These are phyloP conservation scores for Himalopsyche phryganea DNA, from an alignment of 1,140 invertebrate species.

Conservation along the genomic window DNA sequence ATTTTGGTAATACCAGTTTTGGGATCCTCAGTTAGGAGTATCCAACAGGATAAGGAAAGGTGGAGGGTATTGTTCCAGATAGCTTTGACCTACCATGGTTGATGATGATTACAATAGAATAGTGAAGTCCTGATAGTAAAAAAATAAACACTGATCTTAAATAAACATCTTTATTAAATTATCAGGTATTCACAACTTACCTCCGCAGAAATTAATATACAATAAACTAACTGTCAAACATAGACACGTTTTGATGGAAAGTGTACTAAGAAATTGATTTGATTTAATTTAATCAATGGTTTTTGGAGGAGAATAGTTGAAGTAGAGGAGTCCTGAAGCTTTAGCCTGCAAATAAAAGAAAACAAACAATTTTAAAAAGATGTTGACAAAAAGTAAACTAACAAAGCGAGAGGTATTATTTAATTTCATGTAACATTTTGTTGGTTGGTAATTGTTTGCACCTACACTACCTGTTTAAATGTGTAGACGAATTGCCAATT, in stretches of 20 bases:
- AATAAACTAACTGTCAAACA: slow-evolving; percentile 6
- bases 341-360: slow-evolving; percentile 50
- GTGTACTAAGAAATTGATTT: background rate
- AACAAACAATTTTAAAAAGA: slow-evolving; percentile 4
- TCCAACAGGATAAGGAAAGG: no score
- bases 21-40: no score
- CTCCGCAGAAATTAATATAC: background rate
- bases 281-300: slow-evolving; percentile 45
- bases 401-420: background rate
- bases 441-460: background rate
- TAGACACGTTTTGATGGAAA: background rate
- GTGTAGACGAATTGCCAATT: background rate
- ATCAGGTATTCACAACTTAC: slow-evolving; percentile 2
- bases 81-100: no score
- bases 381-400: background rate
- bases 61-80: no score
- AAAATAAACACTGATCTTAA: background rate
- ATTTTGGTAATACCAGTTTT: no score
- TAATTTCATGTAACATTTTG: background rate
- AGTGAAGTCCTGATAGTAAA: no score
- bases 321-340: slow-evolving; percentile 53
- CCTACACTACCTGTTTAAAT: background rate
- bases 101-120: no score
- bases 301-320: slow-evolving; percentile 58
- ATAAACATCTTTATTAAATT: slow-evolving; percentile 18